Evolutionary conservation across 2,113 vertebrate species (phyloP).

Genomic region (Nothobranchius furzeri): DNA sequence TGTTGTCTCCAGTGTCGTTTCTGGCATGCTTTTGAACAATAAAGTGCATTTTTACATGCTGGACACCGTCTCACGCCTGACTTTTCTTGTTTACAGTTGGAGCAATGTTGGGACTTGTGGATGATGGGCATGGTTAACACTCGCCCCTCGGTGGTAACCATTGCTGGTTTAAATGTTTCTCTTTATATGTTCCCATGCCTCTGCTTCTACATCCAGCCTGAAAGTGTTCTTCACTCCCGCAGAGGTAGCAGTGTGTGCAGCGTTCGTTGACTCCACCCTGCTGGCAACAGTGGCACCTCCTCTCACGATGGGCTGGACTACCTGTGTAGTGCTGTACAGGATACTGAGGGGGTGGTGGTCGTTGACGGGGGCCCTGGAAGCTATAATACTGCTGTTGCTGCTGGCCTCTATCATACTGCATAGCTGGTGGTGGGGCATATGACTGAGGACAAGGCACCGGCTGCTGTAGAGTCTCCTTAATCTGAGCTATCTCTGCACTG

Average conservation of each 20-base stretch:
- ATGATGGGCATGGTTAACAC: neutral
- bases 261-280: neutral
- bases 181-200: neutral
- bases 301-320: neutral
- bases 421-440: neutral
- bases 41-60: neutral
- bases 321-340: no score
- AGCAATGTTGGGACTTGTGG: neutral
- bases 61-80: neutral
- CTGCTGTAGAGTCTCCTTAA: constrained; percentile 14
- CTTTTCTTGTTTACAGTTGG: neutral
- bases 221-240: constrained; percentile 1
- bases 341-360: neutral
- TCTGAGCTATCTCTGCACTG: constrained; percentile 27
- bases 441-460: neutral
- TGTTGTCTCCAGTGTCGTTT: neutral
- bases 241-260: neutral
- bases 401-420: neutral
- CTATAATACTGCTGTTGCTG: neutral
- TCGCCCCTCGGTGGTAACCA: neutral
- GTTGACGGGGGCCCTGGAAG: neutral
- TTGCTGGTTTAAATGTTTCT: neutral
- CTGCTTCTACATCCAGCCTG: neutral
- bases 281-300: neutral
- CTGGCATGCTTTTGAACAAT: neutral